Evolutionary conservation across 2,113 vertebrate genomes (phyloP).

Genomic region (Brachyhypopomus occidentalis): DNA sequence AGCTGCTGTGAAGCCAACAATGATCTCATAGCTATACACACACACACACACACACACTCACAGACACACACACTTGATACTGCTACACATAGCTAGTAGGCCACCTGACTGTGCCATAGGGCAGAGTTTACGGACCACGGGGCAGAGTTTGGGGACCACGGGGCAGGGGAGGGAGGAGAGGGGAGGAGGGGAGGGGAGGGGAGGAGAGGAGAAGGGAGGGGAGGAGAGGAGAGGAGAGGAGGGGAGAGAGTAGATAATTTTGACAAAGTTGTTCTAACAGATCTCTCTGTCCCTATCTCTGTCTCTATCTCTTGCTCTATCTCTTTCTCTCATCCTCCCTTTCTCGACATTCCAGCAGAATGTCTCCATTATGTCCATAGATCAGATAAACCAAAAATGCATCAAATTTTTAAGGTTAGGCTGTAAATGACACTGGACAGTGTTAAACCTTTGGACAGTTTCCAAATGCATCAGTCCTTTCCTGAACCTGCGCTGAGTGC

Average conservation of each 20-base stretch:
- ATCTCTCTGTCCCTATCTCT: conserved; percentile 18
- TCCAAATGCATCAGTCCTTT: not conserved
- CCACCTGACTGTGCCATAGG: not conserved
- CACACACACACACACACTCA: not conserved
- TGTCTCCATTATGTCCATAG: not conserved
- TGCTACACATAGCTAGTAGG: not conserved
- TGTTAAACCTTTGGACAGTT: not conserved
- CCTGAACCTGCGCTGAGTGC: not conserved
- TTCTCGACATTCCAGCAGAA: not conserved
- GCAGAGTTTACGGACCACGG: not conserved
- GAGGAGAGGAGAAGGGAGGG: no score
- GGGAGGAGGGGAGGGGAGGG: conserved; percentile 6
- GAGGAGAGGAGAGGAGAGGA: no score
- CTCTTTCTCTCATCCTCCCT: conserved; percentile 5
- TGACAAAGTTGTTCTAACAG: not conserved
- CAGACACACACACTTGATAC: not conserved
- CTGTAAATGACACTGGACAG: conserved; percentile 1
- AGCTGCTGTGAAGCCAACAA: conserved; percentile 30
- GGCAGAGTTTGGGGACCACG: not conserved
- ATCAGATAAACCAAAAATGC: conserved; percentile 1
- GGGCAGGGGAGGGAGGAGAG: not conserved
- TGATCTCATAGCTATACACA: conserved; percentile 44
- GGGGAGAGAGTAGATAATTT: no score
- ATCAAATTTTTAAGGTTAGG: not conserved
- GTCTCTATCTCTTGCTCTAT: conserved; percentile 7